Evolutionary conservation across 2,113 vertebrate species (phyloP).

Genomic region (Erpornis zantholeuca): DNA sequence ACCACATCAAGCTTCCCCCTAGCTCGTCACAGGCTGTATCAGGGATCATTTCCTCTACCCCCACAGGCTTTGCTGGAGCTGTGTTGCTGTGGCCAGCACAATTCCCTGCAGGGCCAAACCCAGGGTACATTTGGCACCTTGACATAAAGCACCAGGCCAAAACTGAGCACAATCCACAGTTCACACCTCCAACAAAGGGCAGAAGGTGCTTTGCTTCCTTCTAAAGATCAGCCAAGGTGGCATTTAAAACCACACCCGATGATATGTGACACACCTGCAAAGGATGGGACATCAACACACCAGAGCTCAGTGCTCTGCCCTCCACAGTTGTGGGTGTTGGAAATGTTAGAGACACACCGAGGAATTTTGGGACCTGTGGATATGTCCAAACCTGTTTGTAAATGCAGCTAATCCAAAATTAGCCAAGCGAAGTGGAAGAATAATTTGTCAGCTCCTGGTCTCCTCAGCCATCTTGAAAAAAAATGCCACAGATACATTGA

Average conservation of each 20-base stretch:
- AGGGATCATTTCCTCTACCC: not conserved
- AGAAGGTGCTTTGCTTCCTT: not conserved
- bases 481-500: conserved; percentile 62
- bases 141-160: not conserved
- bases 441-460: conserved; percentile 65
- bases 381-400: conserved; percentile 52
- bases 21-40: not conserved
- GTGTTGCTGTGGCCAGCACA: not conserved
- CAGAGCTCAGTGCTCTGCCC: not conserved
- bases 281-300: not conserved
- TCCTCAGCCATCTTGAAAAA: conserved; percentile 65
- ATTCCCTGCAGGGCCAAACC: not conserved
- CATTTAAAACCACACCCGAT: not conserved
- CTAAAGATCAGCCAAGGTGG: not conserved
- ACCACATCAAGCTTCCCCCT: not conserved
- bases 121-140: not conserved
- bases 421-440: conserved; percentile 67
- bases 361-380: conserved; percentile 32
- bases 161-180: not conserved
- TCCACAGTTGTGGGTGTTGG: not conserved
- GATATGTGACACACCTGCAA: not conserved
- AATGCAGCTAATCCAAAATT: conserved; percentile 69
- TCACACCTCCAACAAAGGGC: not conserved
- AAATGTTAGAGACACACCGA: not conserved
- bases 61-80: not conserved